Evolutionary conservation across 2,888 invertebrate genomes (phyloP).

Genomic region (Clunio marinus): DNA sequence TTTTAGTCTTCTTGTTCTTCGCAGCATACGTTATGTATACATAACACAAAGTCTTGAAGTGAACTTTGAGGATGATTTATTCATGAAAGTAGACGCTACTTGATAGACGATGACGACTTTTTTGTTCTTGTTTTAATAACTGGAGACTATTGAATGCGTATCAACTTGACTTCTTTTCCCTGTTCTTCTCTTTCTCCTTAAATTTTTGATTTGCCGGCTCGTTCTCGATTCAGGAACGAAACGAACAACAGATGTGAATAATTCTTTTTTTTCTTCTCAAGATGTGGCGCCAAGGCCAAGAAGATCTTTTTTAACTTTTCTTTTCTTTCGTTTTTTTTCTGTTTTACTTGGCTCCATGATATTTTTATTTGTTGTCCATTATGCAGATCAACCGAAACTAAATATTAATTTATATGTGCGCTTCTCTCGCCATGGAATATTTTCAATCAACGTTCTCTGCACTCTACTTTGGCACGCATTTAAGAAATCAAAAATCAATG

Average conservation of each 20-base stretch:
- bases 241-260: slow-evolving; percentile 38
- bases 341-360: slow-evolving; percentile 18
- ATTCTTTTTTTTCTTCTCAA: slow-evolving; percentile 31
- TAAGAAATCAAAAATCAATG: too few relatives aligned
- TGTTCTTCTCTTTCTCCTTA: neutral
- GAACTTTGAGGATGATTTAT: slow-evolving; percentile 24
- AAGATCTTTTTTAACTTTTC: neutral
- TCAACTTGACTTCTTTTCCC: slow-evolving; percentile 5
- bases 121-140: neutral
- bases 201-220: neutral
- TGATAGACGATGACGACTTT: slow-evolving; percentile 26
- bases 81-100: slow-evolving; percentile 30
- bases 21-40: neutral
- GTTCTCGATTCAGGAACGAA: neutral
- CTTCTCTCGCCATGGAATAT: neutral
- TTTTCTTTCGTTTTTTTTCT: neutral
- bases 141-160: neutral
- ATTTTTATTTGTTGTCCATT: slow-evolving; percentile 30
- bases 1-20: too few relatives aligned
- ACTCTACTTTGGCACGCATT: too few relatives aligned
- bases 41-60: slow-evolving; percentile 12
- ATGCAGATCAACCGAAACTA: slow-evolving; percentile 32
- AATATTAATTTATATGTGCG: slow-evolving; percentile 1
- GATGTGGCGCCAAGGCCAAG: slow-evolving; percentile 38
- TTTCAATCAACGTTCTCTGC: slow-evolving; percentile 14